phyloP scores from a whole-genome alignment of 2,888 invertebrate species.

The Hybos culiciformis region DNA sequence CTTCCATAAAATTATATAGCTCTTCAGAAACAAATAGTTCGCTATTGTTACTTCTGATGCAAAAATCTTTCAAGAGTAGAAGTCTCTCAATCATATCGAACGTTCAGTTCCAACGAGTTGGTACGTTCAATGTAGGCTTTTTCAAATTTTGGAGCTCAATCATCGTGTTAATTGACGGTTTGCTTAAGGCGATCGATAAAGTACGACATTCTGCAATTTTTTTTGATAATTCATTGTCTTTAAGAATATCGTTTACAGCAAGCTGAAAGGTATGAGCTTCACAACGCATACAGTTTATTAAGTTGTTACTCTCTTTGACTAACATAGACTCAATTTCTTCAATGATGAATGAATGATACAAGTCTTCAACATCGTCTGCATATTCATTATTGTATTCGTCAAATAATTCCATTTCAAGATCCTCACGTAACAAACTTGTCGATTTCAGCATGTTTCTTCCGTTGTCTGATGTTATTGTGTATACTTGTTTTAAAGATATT shows the following conservation, averaged over 20 bases:
- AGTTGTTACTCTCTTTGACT: no score
- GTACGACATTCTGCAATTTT: not conserved
- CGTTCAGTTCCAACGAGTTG: not conserved
- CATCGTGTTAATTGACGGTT: not conserved
- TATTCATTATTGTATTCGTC: no score
- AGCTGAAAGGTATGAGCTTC: not conserved
- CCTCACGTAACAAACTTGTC: no score
- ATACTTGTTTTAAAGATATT: no score
- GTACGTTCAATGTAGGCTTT: not conserved
- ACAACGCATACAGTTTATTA: not conserved
- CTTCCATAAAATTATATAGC: not conserved
- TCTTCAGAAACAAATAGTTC: not conserved
- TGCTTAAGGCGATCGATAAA: not conserved
- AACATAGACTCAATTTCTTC: no score
- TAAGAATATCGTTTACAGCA: not conserved
- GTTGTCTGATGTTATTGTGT: no score
- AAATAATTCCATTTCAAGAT: no score
- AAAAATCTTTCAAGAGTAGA: not conserved
- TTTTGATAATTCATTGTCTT: not conserved
- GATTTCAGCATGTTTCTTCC: no score
- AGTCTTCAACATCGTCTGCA: no score
- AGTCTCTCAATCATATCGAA: not conserved
- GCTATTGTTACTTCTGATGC: no score
- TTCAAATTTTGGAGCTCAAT: not conserved
- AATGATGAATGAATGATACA: no score